Base-by-base conservation (phyloP, 2,888 invertebrate species). In the Elmis aenea region DNA sequence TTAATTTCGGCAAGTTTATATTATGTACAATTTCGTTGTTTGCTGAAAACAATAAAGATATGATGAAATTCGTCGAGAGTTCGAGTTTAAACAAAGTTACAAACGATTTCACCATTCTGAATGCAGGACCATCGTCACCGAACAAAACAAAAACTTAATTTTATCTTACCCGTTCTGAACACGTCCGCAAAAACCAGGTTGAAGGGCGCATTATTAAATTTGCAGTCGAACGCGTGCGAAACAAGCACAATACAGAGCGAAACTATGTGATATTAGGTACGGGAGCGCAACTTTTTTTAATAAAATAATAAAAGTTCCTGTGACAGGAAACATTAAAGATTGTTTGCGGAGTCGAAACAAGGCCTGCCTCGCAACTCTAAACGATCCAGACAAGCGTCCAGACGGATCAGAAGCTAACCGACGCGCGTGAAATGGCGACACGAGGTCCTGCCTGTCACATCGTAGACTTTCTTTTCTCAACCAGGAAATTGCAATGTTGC, bases 361-460 rank as follows among this genome's bases (percentile, higher is more conserved):
- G 28, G 30, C 31, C 11, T 32, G 31, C 20, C 32, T n/a, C 43
- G 34, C 38, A 42, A 46, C 48, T 45, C 42, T 52, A 50, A 50
- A 42, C 43, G 48, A 46, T 43, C 38, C 33, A 34, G 55, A 58
- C 57, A 57, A 57, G 50, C 51, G 56, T 58, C 54, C 54, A 45
- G 49, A 53, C 50, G 46, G 45, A 56, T 57, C 52, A 52, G 48
- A 8, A 42, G 45, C 46, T 48, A 42, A 50, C 47, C 52, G 51
- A 54, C 51, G 50, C 53, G 57, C 57, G 55, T 58, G 55, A 57
- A 55, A 54, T 43, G 49, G 46, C 44, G 42, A 42, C 42, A 37
- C 37, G 33, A 20, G 26, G 42, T 42, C 42, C 33, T 42, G 42
- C 33, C 42, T 23, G 28, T 37, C 30, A 24, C 28, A 21, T 23